A percentile compares a stretch with the other conserved stretches of the same genome.
phyloP scores from a whole-genome alignment of 2,888 invertebrate genomes.

The Physocephala rufipes region DNA sequence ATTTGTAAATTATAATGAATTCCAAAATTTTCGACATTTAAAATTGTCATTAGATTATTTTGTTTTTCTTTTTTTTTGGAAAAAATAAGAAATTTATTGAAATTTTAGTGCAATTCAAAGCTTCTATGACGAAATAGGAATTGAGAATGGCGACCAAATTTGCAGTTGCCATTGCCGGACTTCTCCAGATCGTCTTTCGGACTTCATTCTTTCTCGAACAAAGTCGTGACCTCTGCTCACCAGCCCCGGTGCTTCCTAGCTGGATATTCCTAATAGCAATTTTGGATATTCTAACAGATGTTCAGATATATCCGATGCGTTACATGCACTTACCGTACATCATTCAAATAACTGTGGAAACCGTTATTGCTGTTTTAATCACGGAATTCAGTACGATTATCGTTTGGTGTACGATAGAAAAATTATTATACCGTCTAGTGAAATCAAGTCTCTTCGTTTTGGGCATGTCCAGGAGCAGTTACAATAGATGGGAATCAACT shows the following conservation, averaged over 20 bases:
- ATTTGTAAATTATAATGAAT: too few species aligned
- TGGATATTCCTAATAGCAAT: conserved; percentile 53
- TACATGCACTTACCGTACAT: conserved; percentile 51
- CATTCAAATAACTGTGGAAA: conserved; percentile 49
- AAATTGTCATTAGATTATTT: too few species aligned
- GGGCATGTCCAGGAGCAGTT: conserved; percentile 38
- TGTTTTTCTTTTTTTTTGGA: too few species aligned
- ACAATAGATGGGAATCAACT: conserved; percentile 40
- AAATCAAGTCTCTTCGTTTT: conserved; percentile 38
- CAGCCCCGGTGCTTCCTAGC: conserved; percentile 52
- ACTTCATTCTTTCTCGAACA: conserved; percentile 52
- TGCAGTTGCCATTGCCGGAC: conserved; percentile 48
- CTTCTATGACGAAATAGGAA: too few species aligned
- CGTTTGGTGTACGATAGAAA: conserved; percentile 55
- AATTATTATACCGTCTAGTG: conserved; percentile 39
- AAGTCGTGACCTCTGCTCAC: conserved; percentile 52
- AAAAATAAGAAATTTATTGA: too few species aligned
- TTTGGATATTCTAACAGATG: conserved; percentile 50
- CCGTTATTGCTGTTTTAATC: conserved; percentile 47
- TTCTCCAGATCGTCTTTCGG: conserved; percentile 50
- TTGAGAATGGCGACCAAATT: conserved; percentile 45
- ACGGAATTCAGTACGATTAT: conserved; percentile 50
- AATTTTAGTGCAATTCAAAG: too few species aligned
- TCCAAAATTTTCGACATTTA: too few species aligned
- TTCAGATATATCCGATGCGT: conserved; percentile 50